A percentile compares a stretch with the other conserved stretches of the same genome.
Conservation (phyloP, 2,888 invertebrate species). For the Rhyacophila evoluta region DNA sequence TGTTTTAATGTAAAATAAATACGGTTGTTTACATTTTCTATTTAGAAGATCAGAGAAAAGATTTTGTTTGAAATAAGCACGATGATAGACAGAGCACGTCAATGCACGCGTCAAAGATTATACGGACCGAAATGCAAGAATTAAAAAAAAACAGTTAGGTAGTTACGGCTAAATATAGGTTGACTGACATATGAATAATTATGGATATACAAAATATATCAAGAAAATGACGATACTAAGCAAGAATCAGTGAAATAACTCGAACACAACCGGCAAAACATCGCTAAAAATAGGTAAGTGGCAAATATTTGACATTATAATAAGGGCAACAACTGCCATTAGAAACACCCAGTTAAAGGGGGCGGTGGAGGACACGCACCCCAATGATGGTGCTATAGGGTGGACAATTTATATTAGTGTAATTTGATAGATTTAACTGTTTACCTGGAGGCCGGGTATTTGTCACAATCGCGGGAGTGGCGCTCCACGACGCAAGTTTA, state of each 20-base stretch:
- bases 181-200: slow-evolving; percentile 34
- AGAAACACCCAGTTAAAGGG: neutral
- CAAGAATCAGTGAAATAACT: slow-evolving; percentile 41
- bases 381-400: neutral
- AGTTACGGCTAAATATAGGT: slow-evolving; percentile 46
- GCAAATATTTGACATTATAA: slow-evolving; percentile 42
- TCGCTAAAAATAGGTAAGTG: slow-evolving; percentile 50
- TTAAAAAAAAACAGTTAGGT: slow-evolving; percentile 38
- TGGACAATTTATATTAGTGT: neutral
- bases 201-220: slow-evolving; percentile 39
- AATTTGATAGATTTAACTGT: slow-evolving; percentile 28
- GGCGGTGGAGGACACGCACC: neutral
- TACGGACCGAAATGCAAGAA: slow-evolving; percentile 30
- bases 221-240: slow-evolving; percentile 34
- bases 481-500: slow-evolving; percentile 46
- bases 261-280: slow-evolving; percentile 50
- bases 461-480: slow-evolving; percentile 50
- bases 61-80: neutral
- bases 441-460: slow-evolving; percentile 46
- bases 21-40: neutral
- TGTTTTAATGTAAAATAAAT: neutral
- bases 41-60: neutral
- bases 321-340: slow-evolving; percentile 25
- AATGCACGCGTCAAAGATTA: slow-evolving; percentile 20
- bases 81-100: slow-evolving; percentile 9